phyloP scores from a whole-genome alignment of 2,113 vertebrate genomes.

The Lampris megalopsis region DNA sequence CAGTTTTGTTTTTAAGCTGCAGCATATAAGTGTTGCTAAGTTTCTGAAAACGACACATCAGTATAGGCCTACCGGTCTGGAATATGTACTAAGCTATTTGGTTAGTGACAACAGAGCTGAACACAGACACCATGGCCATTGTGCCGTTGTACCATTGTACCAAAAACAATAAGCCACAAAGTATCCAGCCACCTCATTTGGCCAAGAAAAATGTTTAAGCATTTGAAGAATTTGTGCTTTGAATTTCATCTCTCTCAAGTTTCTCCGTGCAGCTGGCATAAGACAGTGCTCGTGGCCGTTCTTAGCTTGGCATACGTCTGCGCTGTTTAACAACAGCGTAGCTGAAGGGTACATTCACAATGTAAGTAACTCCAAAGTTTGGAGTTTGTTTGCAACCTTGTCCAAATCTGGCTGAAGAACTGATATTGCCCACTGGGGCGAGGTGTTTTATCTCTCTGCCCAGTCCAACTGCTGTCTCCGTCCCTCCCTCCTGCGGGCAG shows the following conservation, averaged over 20 bases:
- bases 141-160: conserved; percentile 4
- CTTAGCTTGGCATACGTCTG: conserved; percentile 47
- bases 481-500: conserved; percentile 69
- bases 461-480: conserved; percentile 78
- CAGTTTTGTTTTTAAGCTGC: conserved; percentile 9
- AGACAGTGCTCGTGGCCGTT: conserved; percentile 40
- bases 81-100: background rate
- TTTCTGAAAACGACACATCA: background rate
- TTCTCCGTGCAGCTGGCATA: conserved; percentile 42
- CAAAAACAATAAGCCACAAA: background rate
- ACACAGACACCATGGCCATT: background rate
- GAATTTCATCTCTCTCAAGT: conserved; percentile 49
- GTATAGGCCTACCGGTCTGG: background rate
- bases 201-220: background rate
- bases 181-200: background rate
- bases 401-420: conserved; percentile 59
- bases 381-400: conserved; percentile 46
- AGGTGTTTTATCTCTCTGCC: conserved; percentile 77
- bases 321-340: conserved; percentile 40
- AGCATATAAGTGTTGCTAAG: background rate
- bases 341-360: conserved; percentile 55
- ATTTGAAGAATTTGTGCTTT: conserved; percentile 27
- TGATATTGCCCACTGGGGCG: conserved; percentile 47
- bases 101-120: too few relatives aligned
- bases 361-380: conserved; percentile 20